A percentile compares a stretch with the other conserved stretches of the same genome.
phyloP scores from a whole-genome alignment of 2,797 vertebrate genomes.

The Sebastes hubbsi region DNA sequence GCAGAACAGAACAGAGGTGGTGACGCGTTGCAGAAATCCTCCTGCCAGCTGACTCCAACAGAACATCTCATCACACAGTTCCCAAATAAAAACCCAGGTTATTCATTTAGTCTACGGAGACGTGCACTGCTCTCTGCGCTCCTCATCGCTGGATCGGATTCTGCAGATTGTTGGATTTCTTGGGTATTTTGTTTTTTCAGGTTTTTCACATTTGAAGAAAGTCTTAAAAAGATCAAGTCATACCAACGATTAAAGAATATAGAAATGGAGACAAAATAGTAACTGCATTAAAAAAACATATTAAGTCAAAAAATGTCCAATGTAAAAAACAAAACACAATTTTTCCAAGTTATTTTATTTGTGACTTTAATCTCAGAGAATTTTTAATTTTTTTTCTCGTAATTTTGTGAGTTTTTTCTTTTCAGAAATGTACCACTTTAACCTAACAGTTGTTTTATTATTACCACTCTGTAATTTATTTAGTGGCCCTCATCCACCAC shows the following conservation, averaged over 20 bases:
- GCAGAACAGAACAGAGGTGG: background rate
- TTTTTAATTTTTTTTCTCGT: too few species aligned
- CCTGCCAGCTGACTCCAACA: conserved; percentile 5
- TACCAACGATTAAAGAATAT: background rate
- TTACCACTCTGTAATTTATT: background rate
- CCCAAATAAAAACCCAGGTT: background rate
- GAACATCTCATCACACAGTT: background rate
- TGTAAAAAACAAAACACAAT: too few species aligned
- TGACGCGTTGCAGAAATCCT: conserved; percentile 17
- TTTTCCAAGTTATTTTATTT: too few species aligned
- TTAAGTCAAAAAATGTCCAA: too few species aligned
- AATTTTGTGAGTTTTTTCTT: background rate
- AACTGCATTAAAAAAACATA: background rate
- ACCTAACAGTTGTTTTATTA: background rate
- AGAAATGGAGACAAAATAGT: background rate
- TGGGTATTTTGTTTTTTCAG: background rate
- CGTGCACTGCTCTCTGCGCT: background rate
- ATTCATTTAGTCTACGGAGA: background rate
- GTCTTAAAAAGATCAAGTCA: background rate
- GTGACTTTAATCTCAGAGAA: too few species aligned
- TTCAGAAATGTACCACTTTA: background rate
- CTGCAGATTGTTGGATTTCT: background rate
- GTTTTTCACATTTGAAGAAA: background rate
- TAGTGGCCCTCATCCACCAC: background rate
- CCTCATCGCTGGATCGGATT: background rate